A percentile compares a stretch with the other conserved stretches of the same genome.
Conservation (phyloP, 2,797 vertebrate species). For the Sorex maritimensis region DNA sequence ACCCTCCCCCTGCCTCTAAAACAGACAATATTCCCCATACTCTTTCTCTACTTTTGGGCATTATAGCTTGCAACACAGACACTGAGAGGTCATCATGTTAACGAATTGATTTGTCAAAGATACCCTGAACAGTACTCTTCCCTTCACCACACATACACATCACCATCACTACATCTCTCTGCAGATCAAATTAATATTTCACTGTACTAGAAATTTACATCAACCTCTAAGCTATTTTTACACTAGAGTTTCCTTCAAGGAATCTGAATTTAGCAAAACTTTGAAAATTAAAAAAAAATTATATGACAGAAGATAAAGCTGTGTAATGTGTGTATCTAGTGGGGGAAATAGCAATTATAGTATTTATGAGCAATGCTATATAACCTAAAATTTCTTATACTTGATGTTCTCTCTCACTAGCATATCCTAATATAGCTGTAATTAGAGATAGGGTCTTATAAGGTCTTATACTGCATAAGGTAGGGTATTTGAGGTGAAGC, state of each 20-base stretch:
- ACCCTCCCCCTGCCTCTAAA: no score
- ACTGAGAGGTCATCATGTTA: no score
- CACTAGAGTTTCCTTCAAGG: neutral
- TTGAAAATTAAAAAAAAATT: neutral
- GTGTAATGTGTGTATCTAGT: neutral
- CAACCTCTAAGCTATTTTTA: slow-evolving; percentile 21
- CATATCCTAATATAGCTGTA: neutral
- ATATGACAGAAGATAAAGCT: slow-evolving; percentile 37
- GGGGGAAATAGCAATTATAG: neutral
- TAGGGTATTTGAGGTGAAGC: slow-evolving; percentile 20
- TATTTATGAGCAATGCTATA: neutral
- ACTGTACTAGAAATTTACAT: neutral
- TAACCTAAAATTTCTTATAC: no score
- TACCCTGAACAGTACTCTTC: neutral
- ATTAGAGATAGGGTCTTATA: neutral
- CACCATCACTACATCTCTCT: neutral
- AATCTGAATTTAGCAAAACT: slow-evolving; percentile 51
- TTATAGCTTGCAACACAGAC: no score
- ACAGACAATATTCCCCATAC: no score
- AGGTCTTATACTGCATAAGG: neutral
- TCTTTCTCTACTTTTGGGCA: no score
- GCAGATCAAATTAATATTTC: neutral
- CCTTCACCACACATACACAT: neutral
- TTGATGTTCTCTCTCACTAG: neutral
- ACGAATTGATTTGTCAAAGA: no score